phyloP scores from a whole-genome alignment of 2,113 vertebrate genomes.

The Podarcis muralis region DNA sequence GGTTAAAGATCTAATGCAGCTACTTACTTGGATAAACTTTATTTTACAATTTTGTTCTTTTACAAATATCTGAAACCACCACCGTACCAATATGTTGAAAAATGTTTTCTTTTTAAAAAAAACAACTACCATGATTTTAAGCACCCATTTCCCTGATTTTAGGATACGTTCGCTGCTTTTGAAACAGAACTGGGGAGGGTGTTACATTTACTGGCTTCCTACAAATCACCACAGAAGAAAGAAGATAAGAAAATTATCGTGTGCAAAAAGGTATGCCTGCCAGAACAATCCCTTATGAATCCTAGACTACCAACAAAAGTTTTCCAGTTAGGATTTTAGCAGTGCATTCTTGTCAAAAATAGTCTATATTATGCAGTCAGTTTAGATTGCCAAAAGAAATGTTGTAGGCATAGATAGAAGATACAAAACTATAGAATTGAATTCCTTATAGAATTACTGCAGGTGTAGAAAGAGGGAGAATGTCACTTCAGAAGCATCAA shows the following conservation, averaged over 20 bases:
- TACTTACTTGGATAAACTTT: neutral
- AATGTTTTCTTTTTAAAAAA: neutral
- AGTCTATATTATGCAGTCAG: neutral
- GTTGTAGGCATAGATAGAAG: neutral
- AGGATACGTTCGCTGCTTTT: neutral
- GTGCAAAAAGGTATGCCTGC: neutral
- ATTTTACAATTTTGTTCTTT: neutral
- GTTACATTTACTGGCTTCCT: neutral
- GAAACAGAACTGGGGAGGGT: neutral
- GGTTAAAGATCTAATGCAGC: neutral
- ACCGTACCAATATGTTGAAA: neutral
- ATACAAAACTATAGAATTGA: no score
- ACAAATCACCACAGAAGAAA: neutral
- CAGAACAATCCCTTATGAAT: neutral
- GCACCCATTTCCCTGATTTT: neutral
- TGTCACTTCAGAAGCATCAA: neutral
- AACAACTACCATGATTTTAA: neutral
- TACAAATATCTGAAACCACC: neutral
- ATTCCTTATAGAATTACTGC: no score
- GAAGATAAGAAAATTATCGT: neutral
- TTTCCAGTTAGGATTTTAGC: neutral
- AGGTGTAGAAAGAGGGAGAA: neutral
- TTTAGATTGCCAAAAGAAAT: neutral
- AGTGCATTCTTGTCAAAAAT: neutral
- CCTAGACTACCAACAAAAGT: neutral